phyloP scores from a whole-genome alignment of 2,797 vertebrate genomes.

The Crypturellus tataupa region DNA sequence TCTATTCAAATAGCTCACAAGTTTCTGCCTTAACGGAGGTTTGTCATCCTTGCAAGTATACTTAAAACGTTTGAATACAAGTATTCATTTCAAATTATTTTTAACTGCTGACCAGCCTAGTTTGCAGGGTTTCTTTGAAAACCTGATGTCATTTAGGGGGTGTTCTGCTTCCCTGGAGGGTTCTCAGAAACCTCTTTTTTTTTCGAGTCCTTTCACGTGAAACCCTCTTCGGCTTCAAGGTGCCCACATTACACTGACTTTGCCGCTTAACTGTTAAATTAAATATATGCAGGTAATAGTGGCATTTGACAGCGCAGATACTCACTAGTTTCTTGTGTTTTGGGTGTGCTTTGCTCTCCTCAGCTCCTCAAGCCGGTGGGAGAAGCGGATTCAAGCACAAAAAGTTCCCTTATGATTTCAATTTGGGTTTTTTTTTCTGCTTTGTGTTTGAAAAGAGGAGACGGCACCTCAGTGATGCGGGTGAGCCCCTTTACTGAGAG shows the following conservation, averaged over 20 bases:
- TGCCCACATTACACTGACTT: neutral
- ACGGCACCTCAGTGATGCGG: rapidly evolving
- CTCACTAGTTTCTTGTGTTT: neutral
- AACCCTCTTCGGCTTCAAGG: neutral
- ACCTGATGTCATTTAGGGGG: neutral
- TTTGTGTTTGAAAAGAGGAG: neutral
- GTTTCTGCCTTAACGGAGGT: neutral
- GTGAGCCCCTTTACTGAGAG: rapidly evolving
- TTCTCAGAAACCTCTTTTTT: neutral
- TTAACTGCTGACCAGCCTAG: neutral
- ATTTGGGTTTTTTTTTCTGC: neutral
- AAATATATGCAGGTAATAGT: neutral
- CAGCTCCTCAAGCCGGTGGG: neutral
- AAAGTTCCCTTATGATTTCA: neutral
- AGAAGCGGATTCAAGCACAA: neutral
- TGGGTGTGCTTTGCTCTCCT: neutral
- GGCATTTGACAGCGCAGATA: neutral
- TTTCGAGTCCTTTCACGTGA: neutral
- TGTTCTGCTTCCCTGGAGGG: neutral
- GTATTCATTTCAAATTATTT: neutral
- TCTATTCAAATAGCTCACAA: neutral
- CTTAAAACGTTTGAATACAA: neutral
- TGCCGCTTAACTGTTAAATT: neutral
- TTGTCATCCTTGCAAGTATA: neutral
- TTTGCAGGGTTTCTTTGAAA: neutral